A percentile compares a stretch with the other conserved stretches of the same genome.
Conservation (phyloP, 1,140 invertebrate genomes). For the Pseudoatta argentina region DNA sequence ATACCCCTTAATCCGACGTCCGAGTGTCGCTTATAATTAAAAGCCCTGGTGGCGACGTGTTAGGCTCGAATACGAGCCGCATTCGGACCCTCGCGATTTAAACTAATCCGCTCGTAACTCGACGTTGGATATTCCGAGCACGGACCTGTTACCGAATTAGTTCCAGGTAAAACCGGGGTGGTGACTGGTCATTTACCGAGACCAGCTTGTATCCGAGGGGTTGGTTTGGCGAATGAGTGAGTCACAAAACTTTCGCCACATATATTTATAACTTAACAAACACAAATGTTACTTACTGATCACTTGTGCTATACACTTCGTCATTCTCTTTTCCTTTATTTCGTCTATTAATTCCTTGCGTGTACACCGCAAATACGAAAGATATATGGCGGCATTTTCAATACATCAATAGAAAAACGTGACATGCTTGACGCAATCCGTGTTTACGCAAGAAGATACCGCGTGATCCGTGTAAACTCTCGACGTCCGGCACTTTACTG, state of each 20-base stretch:
- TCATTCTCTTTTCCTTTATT: slow-evolving; percentile 54
- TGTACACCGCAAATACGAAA: slow-evolving; percentile 51
- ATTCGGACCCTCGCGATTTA: slow-evolving; percentile 63
- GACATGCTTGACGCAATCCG: slow-evolving; percentile 60
- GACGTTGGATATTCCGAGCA: slow-evolving; percentile 68
- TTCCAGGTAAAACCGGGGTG: slow-evolving; percentile 69
- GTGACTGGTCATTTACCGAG: slow-evolving; percentile 59
- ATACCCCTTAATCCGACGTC: slow-evolving; percentile 55
- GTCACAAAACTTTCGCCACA: background rate
- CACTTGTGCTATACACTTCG: slow-evolving; percentile 34
- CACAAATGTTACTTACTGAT: slow-evolving; percentile 70
- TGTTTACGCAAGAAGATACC: slow-evolving; percentile 71
- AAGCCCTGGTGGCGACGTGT: slow-evolving; percentile 55
- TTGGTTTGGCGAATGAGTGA: slow-evolving; percentile 25
- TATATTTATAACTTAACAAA: background rate
- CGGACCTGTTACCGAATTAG: slow-evolving; percentile 62
- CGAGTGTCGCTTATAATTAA: slow-evolving; percentile 63
- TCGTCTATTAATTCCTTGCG: background rate
- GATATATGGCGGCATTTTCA: slow-evolving; percentile 17
- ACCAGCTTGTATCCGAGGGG: slow-evolving; percentile 56
- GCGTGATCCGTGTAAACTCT: slow-evolving; percentile 39
- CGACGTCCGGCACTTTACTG: background rate
- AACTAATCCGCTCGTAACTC: slow-evolving; percentile 61
- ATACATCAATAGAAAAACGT: slow-evolving; percentile 51
- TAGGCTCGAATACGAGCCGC: slow-evolving; percentile 62